Percentiles rank a stretch among this genome's conserved stretches.
Conservation (phyloP, 2,113 vertebrate genomes). For the Upupa epops region DNA sequence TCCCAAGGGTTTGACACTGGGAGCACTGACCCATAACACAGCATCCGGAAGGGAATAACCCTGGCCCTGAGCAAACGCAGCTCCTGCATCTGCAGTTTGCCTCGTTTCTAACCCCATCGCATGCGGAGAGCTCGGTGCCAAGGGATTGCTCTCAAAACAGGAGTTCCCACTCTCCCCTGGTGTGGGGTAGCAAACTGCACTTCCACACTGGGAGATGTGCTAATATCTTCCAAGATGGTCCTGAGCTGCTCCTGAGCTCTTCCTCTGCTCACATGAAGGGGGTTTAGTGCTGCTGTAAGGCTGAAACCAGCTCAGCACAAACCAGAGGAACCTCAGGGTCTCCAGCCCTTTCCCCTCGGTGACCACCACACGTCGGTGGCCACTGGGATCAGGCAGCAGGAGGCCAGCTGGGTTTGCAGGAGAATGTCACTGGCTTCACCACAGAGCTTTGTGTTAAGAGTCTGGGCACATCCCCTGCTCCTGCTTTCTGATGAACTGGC, state of each 20-base stretch:
- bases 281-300: background rate
- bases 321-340: background rate
- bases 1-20: background rate
- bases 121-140: background rate
- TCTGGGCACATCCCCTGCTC: background rate
- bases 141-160: conserved; percentile 1
- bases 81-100: background rate
- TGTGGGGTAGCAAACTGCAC: background rate
- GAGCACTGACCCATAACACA: background rate
- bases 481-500: background rate
- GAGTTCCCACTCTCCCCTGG: background rate
- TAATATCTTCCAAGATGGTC: background rate
- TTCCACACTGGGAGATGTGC: background rate
- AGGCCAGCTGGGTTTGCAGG: background rate
- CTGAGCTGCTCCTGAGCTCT: background rate
- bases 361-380: accelerated
- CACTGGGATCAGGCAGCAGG: background rate
- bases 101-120: background rate
- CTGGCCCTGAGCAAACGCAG: background rate
- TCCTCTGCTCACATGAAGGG: background rate
- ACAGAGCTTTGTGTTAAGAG: background rate
- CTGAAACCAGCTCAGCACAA: background rate
- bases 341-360: background rate
- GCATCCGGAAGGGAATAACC: background rate
- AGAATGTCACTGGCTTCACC: accelerated